Evolutionary conservation across 2,797 vertebrate genomes (phyloP).

Genomic region (Poliocrania exsul): DNA sequence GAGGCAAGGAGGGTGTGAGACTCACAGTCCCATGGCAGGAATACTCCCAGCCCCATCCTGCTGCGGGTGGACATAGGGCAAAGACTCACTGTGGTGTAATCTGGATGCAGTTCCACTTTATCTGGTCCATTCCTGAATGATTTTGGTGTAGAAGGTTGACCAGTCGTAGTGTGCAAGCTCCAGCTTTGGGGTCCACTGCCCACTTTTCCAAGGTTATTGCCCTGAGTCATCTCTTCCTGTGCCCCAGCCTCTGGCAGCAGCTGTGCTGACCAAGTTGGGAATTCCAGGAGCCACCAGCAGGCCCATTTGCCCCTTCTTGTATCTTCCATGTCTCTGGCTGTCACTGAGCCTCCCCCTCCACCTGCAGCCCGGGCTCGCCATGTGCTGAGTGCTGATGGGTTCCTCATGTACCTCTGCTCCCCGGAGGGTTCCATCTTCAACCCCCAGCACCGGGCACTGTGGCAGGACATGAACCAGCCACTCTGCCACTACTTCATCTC

Average conservation of each 20-base stretch:
- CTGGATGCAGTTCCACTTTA: not conserved
- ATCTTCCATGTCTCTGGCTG: not conserved
- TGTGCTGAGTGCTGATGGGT: slow-evolving; percentile 88
- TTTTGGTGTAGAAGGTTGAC: not conserved
- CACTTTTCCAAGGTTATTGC: not conserved
- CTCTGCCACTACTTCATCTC: slow-evolving; percentile 95
- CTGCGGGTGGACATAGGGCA: not conserved
- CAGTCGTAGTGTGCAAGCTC: not conserved
- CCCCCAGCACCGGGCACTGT: slow-evolving; percentile 69
- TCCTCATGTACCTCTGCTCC: slow-evolving; percentile 92
- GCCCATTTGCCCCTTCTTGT: not conserved
- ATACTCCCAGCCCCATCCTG: not conserved
- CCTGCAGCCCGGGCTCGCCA: slow-evolving; percentile 84
- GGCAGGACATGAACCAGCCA: slow-evolving; percentile 93
- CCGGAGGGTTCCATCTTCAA: slow-evolving; percentile 91
- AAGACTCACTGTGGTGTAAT: not conserved
- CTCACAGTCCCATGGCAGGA: not conserved
- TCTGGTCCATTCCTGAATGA: not conserved
- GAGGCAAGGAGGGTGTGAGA: not conserved
- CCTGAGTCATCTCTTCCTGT: not conserved
- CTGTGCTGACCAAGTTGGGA: not conserved
- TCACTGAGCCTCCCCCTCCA: not conserved
- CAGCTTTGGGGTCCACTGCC: not conserved
- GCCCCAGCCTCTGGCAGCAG: not conserved
- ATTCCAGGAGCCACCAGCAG: not conserved